Evolutionary conservation across 1,140 invertebrate species (phyloP).

Genomic region (Amyelois transitella): DNA sequence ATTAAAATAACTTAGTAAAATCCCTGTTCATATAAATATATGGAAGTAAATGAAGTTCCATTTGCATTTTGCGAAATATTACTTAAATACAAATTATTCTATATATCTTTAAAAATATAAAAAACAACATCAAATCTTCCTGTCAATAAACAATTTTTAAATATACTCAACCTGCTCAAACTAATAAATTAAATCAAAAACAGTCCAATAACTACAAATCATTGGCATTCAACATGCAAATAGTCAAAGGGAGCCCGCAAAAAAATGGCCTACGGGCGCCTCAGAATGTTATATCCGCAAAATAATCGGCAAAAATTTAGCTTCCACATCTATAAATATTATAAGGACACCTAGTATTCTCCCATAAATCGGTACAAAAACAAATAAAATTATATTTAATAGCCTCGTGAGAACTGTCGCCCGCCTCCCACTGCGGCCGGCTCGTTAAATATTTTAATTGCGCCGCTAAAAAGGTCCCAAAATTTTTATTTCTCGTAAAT

Average conservation of each 20-base stretch:
- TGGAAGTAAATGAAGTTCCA: no score
- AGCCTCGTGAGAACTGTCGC: slow-evolving; percentile 70
- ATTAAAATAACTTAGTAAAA: no score
- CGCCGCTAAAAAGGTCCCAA: slow-evolving; percentile 56
- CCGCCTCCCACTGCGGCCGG: slow-evolving; percentile 62
- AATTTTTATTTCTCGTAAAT: slow-evolving; percentile 68
- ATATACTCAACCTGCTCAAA: no score
- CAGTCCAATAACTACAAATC: not conserved
- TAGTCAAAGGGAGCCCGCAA: not conserved
- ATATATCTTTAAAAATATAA: no score
- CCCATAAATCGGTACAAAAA: slow-evolving; percentile 51
- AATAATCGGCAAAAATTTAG: not conserved
- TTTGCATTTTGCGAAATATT: no score
- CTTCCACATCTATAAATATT: slow-evolving; percentile 30
- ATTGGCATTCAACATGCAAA: not conserved
- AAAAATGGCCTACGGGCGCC: not conserved
- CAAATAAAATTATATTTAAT: slow-evolving; percentile 72
- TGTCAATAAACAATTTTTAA: no score
- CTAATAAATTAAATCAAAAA: not conserved
- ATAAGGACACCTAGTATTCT: slow-evolving; percentile 26
- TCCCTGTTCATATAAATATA: no score
- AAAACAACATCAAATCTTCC: no score
- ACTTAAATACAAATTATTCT: no score
- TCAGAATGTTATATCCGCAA: not conserved
- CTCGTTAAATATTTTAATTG: slow-evolving; percentile 72